Percentiles rank a stretch among this genome's conserved stretches.
phyloP scores from a whole-genome alignment of 2,113 vertebrate genomes.

The Rana temporaria region DNA sequence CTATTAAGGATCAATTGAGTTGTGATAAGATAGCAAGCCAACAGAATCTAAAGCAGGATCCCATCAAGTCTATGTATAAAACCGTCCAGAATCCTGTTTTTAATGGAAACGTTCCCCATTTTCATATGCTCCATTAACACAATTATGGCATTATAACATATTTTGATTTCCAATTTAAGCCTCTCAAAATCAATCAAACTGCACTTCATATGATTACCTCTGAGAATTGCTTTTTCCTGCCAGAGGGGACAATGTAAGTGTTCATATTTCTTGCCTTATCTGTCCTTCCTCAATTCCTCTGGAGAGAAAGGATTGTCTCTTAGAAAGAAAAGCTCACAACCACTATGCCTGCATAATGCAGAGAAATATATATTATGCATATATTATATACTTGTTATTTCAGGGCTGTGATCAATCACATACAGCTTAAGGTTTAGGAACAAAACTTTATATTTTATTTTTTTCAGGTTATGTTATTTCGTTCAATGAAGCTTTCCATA shows the following conservation, averaged over 20 bases:
- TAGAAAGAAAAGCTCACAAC: slow-evolving; percentile 17
- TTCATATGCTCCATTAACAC: slow-evolving; percentile 34
- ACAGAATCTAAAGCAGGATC: slow-evolving; percentile 46
- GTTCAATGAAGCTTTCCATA: too few relatives aligned
- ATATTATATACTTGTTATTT: not conserved
- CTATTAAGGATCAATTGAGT: slow-evolving; percentile 57
- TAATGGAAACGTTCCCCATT: not conserved
- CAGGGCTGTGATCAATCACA: slow-evolving; percentile 1
- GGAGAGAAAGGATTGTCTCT: not conserved
- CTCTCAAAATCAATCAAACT: slow-evolving; percentile 44
- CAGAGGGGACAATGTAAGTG: slow-evolving; percentile 21
- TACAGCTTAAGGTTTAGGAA: not conserved
- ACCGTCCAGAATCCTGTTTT: not conserved
- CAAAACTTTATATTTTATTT: not conserved
- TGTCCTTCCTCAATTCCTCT: slow-evolving; percentile 27
- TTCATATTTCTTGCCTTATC: slow-evolving; percentile 26
- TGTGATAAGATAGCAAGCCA: slow-evolving; percentile 53
- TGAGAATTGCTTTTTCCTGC: slow-evolving; percentile 25
- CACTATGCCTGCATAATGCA: not conserved
- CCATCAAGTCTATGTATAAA: not conserved
- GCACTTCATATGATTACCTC: slow-evolving; percentile 19
- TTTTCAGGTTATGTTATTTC: not conserved
- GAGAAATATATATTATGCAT: not conserved
- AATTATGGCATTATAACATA: slow-evolving; percentile 43
- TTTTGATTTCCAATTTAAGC: slow-evolving; percentile 34